Evolutionary conservation across 2,113 vertebrate genomes (phyloP), one percentile per base, ranked within the genome.

Genomic region (Rhegmatorhina hoffmannsi): DNA sequence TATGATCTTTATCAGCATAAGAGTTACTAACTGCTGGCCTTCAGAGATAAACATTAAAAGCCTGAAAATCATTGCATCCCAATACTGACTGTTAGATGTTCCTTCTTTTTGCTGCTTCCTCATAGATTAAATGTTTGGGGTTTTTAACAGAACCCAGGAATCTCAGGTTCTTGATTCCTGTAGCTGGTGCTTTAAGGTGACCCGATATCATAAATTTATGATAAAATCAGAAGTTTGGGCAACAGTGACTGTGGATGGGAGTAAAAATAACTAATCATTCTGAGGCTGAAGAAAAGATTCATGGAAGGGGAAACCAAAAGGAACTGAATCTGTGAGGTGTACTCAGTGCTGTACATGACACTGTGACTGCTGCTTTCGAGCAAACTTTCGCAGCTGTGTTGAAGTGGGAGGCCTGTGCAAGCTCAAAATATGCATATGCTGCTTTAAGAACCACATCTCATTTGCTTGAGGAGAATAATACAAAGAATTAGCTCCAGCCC

Each of bases 11-110:
- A 72, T 93, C 76, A 36, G 20, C 44, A 19, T 0, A 75, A 21
- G 59, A 75, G 49, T 60, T 89, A 40, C 47, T 47, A 29, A 70
- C 60, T 9, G 2, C 43, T 78, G 52, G 43, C 73, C 68, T 89
- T 91, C 73, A 82, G 60, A 91, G 69, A 40, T 44, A 63, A 68
- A 67, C 38, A 64, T 67, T 50, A 84, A 87, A 87, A 58, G n/a
- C 29, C 40, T 84, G 63, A 55, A 93, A 91, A 80, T 44, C 28
- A 43, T 75, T 92, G 47, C 3, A 0, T 89, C 25, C 49, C 64
- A 58, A 6, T 10, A 16, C 2, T n/a, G 29, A n/a, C 49, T 68
- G 2, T 3, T 77, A 28, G 11, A 44, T 33, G 7, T 49, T 87
- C 52, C 44, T 89, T 80, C 46, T 70, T 79, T 81, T 77, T 2